Conservation (phyloP, 2,888 invertebrate species). For the Sceliomorpha sp. region DNA sequence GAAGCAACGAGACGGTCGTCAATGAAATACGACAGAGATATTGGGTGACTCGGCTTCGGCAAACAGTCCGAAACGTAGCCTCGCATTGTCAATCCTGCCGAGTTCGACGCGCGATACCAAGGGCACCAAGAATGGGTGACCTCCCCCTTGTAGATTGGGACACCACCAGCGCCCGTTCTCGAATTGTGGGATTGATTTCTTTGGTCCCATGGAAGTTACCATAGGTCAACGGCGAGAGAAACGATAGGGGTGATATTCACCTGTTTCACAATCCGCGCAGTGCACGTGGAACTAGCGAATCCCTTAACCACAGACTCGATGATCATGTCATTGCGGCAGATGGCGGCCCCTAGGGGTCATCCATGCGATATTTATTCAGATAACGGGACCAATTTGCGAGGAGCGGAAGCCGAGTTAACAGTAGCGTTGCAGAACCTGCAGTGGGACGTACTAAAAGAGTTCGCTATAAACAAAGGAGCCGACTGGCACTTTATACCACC, state of each 20-base stretch:
- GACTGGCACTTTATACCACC: constrained; percentile 43
- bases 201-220: constrained; percentile 48
- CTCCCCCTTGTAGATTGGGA: neutral
- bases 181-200: constrained; percentile 16
- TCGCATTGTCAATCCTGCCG: constrained; percentile 15
- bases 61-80: constrained; percentile 18
- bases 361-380: constrained; percentile 41
- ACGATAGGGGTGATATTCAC: constrained; percentile 58
- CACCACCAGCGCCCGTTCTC: constrained; percentile 8
- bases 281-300: constrained; percentile 51
- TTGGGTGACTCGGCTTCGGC: constrained; percentile 3
- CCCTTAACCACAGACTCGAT: constrained; percentile 39
- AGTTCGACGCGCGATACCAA: constrained; percentile 17
- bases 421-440: neutral
- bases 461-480: neutral
- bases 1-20: too few species aligned
- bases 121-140: constrained; percentile 13
- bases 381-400: constrained; percentile 54
- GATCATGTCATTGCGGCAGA: constrained; percentile 45
- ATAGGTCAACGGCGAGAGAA: constrained; percentile 54
- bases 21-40: constrained; percentile 14
- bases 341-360: constrained; percentile 15
- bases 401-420: constrained; percentile 12
- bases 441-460: neutral
- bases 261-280: constrained; percentile 51